A percentile compares a stretch with the other conserved stretches of the same genome.
phyloP scores from a whole-genome alignment of 2,888 invertebrate species.

The Drosophila sordidula region DNA sequence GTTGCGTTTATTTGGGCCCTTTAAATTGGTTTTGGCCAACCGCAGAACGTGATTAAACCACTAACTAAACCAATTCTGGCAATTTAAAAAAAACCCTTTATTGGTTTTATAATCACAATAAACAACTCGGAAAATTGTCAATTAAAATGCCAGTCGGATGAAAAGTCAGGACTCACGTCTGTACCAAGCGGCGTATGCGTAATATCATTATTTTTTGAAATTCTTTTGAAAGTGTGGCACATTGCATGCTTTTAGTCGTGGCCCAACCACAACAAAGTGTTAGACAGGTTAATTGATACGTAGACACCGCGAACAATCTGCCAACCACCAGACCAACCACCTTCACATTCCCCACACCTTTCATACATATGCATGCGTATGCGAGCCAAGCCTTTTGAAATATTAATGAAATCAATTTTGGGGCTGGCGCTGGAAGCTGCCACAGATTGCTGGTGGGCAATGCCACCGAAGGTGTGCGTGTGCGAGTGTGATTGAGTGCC shows the following conservation, averaged over 20 bases:
- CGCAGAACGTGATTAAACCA: constrained; percentile 63
- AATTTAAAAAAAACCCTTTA: constrained; percentile 6
- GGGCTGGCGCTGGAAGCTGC: constrained; percentile 39
- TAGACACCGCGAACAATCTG: constrained; percentile 48
- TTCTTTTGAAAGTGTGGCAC: constrained; percentile 27
- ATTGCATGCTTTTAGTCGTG: constrained; percentile 14
- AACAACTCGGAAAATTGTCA: constrained; percentile 47
- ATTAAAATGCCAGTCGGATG: constrained; percentile 51
- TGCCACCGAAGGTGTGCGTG: constrained; percentile 17
- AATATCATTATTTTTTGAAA: constrained; percentile 14
- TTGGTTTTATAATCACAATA: constrained; percentile 24
- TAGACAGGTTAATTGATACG: constrained; percentile 73
- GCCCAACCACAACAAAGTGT: constrained; percentile 67
- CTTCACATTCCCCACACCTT: background rate
- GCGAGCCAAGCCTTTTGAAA: constrained; percentile 67
- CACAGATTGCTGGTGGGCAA: constrained; percentile 41
- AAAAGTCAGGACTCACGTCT: constrained; percentile 3
- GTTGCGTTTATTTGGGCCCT: constrained; percentile 4
- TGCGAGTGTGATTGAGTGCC: background rate
- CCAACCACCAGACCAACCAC: constrained; percentile 7
- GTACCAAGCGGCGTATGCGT: constrained; percentile 25
- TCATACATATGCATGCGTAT: constrained; percentile 25
- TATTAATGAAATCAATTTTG: constrained; percentile 80
- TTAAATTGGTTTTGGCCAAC: constrained; percentile 37
- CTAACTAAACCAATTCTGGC: constrained; percentile 59